Evolutionary conservation across 1,140 invertebrate genomes (phyloP).

Genomic region (Drosophila ogumai): DNA sequence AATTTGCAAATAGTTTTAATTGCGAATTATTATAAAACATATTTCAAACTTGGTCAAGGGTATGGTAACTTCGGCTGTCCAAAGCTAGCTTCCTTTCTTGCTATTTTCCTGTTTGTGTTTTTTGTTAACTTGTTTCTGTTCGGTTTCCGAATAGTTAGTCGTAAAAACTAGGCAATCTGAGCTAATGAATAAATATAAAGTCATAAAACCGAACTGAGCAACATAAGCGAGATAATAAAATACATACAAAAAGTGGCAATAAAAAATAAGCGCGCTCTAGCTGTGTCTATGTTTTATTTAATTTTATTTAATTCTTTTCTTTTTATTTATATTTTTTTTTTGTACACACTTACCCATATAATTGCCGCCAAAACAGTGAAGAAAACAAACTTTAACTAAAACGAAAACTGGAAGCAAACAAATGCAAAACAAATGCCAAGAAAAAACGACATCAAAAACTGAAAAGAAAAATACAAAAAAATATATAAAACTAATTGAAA

Average conservation of each 20-base stretch:
- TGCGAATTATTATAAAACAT: too few relatives aligned
- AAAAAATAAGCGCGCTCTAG: slow-evolving; percentile 27
- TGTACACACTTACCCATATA: slow-evolving; percentile 7
- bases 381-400: slow-evolving; percentile 31
- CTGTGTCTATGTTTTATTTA: not conserved
- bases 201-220: slow-evolving; percentile 58
- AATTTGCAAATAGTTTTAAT: too few relatives aligned
- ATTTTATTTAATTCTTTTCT: not conserved
- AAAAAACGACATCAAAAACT: not conserved
- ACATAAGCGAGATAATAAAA: slow-evolving; percentile 46
- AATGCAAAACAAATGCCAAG: slow-evolving; percentile 12
- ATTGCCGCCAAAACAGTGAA: slow-evolving; percentile 26
- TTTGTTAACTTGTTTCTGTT: slow-evolving; percentile 13
- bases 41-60: too few relatives aligned
- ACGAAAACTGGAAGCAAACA: slow-evolving; percentile 10
- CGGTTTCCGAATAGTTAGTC: slow-evolving; percentile 55
- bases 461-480: not conserved
- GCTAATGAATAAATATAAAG: slow-evolving; percentile 81
- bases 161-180: slow-evolving; percentile 54
- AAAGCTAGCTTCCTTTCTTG: not conserved
- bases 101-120: not conserved
- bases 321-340: not conserved
- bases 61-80: not conserved
- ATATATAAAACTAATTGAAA: slow-evolving; percentile 15
- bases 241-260: slow-evolving; percentile 25